Base-by-base conservation (phyloP, 2,797 vertebrate species). In the Betta splendens region DNA sequence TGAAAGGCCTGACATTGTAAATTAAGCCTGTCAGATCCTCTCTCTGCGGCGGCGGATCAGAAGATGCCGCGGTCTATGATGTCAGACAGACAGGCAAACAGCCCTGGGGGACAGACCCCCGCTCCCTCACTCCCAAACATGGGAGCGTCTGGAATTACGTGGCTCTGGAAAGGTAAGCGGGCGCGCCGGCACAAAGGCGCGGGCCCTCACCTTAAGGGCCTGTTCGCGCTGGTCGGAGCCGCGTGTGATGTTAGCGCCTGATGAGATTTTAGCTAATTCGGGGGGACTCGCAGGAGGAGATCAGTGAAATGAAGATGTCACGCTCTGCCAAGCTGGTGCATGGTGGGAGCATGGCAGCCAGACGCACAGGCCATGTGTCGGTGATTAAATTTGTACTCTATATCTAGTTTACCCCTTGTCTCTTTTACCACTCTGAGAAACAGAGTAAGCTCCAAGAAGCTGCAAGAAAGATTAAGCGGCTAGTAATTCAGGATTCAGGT, bases 1-100 rank as follows among this genome's bases (percentile, higher is more conserved):
- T 92, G 89, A 91, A 91, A 90, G 88, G 83, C 76, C 90, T 92
- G 91, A 90, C 90, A 89, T 85, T 88, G 89, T 91, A 92, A 92
- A 93, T 93, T 92, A 93, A 91, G 90, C 85, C 88, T 92, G 92
- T 92, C 92, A 92, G 85, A 87, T 91, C 80, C 72, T 86, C 87
- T 92, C 81, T 85, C 87, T 77, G 79, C 36, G 76, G 77, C 60
- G 79, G 69, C 64, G 84, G 88, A 91, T 92, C 89, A 92, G 87
- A 91, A 86, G 84, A 87, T 77, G 89, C 89, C 77, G 75, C 81
- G 71, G 88, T 87, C 88, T 88, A 87, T 89, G 89, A 89, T 89
- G 90, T 90, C 87, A 90, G 89, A 90, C 83, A 89, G 84, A 77
- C 85, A 85, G 84, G 79, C 85, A 87, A 88, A 89, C 85, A 91